Conservation (phyloP, 2,888 invertebrate species). For the Amphipoea lucens region DNA sequence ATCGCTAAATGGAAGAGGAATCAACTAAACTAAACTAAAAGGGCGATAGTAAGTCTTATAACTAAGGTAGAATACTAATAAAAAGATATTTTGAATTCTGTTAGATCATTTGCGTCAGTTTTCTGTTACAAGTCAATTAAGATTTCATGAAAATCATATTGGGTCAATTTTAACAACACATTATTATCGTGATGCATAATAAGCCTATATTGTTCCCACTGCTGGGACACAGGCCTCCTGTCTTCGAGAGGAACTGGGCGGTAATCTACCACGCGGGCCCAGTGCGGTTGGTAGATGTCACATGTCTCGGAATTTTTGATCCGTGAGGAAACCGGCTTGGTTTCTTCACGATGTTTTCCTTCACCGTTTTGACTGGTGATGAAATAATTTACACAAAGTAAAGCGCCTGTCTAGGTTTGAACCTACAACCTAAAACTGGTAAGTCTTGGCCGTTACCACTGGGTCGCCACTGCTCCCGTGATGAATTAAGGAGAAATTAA, state of each 20-base stretch:
- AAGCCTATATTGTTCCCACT: background rate
- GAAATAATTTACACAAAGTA: background rate
- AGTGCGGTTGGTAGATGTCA: background rate
- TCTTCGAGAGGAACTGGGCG: background rate
- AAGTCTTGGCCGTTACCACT: too few species aligned
- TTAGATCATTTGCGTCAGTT: constrained; percentile 55
- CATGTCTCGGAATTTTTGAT: background rate
- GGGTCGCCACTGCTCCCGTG: background rate
- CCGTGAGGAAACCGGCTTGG: too few species aligned
- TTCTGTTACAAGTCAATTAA: constrained; percentile 22
- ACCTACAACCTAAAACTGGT: too few species aligned
- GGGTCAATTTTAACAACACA: constrained; percentile 5
- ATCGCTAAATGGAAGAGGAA: constrained; percentile 87
- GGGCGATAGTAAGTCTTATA: constrained; percentile 74
- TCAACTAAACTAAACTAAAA: constrained; percentile 87
- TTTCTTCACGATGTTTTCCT: too few species aligned
- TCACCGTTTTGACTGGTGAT: background rate
- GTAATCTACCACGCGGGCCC: background rate
- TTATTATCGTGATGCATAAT: background rate
- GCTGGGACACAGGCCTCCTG: background rate
- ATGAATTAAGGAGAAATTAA: background rate
- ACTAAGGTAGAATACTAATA: constrained; percentile 78
- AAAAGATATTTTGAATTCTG: constrained; percentile 76
- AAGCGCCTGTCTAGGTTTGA: background rate
- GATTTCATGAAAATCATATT: background rate